Percentiles rank a stretch among this genome's conserved stretches.
Conservation (phyloP, 1,140 invertebrate species). For the Drosophila triauraria region DNA sequence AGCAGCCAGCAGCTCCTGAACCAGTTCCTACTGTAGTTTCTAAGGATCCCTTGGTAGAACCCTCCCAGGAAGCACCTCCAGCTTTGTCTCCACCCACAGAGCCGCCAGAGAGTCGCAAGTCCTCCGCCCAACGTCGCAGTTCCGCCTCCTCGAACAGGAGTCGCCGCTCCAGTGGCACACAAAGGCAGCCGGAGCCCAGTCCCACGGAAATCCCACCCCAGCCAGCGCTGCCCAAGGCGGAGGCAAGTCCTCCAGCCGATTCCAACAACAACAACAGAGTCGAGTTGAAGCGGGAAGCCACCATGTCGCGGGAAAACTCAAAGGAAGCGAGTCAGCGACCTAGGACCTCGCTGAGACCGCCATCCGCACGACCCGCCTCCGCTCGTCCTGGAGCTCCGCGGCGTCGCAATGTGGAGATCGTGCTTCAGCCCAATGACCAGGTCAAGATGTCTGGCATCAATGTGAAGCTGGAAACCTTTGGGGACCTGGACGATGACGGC, state of each 20-base stretch:
- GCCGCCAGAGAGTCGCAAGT: slow-evolving; percentile 56
- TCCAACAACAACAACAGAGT: slow-evolving; percentile 24
- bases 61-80: slow-evolving; percentile 11
- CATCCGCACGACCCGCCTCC: slow-evolving; percentile 90
- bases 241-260: slow-evolving; percentile 2
- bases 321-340: slow-evolving; percentile 80
- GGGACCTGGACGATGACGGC: slow-evolving; percentile 87
- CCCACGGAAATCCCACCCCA: not conserved
- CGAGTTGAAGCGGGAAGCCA: slow-evolving; percentile 58
- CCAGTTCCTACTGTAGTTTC: not conserved
- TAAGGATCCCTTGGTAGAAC: slow-evolving; percentile 13
- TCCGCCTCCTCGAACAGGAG: slow-evolving; percentile 52
- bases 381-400: slow-evolving; percentile 92
- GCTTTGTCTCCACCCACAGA: slow-evolving; percentile 29
- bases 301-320: slow-evolving; percentile 74
- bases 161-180: slow-evolving; percentile 63
- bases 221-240: slow-evolving; percentile 17
- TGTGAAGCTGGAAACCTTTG: slow-evolving; percentile 89
- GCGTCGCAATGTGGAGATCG: slow-evolving; percentile 86
- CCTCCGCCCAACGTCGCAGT: slow-evolving; percentile 34
- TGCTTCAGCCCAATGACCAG: slow-evolving; percentile 85
- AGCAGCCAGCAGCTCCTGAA: slow-evolving; percentile 13
- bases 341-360: slow-evolving; percentile 87
- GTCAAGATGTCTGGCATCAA: slow-evolving; percentile 88
- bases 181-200: slow-evolving; percentile 29